Evolutionary conservation across 2,888 invertebrate genomes (phyloP).

Genomic region (Silvanus unidentatus): DNA sequence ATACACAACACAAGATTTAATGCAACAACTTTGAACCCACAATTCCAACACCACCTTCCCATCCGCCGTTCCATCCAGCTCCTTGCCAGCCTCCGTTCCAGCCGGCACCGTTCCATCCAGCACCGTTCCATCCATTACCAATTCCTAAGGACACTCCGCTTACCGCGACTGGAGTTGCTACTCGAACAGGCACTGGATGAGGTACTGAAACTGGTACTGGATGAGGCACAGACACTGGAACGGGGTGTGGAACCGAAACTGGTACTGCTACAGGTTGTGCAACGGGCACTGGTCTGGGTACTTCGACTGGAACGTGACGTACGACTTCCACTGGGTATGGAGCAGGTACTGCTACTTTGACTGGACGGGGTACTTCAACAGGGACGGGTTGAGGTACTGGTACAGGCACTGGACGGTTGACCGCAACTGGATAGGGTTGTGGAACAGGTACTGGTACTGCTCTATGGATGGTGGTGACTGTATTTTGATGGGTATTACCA

Average conservation of each 20-base stretch:
- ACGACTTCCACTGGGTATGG: conserved; percentile 34
- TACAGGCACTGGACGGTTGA: conserved; percentile 43
- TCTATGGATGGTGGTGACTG: conserved; percentile 42
- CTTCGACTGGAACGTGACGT: conserved; percentile 33
- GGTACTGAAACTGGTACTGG: conserved; percentile 49
- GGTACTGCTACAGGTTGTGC: conserved; percentile 33
- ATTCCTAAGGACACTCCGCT: no score
- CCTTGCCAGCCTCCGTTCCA: no score
- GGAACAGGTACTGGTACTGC: conserved; percentile 52
- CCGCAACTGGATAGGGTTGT: conserved; percentile 36
- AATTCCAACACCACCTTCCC: no score
- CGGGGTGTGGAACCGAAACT: conserved; percentile 28
- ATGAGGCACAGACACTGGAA: conserved; percentile 37
- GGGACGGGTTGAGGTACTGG: conserved; percentile 48
- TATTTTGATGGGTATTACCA: conserved; percentile 25
- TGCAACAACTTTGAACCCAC: no score
- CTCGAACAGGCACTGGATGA: conserved; percentile 19
- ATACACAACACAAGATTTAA: no score
- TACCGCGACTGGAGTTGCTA: conserved; percentile 25
- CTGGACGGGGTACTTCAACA: conserved; percentile 48
- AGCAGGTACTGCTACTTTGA: conserved; percentile 38
- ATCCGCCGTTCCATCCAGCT: no score
- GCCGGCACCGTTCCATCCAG: no score
- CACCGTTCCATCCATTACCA: no score
- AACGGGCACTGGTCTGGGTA: conserved; percentile 48